Evolutionary conservation across 2,797 vertebrate species (phyloP).

Genomic region (Tolypeutes matacus): DNA sequence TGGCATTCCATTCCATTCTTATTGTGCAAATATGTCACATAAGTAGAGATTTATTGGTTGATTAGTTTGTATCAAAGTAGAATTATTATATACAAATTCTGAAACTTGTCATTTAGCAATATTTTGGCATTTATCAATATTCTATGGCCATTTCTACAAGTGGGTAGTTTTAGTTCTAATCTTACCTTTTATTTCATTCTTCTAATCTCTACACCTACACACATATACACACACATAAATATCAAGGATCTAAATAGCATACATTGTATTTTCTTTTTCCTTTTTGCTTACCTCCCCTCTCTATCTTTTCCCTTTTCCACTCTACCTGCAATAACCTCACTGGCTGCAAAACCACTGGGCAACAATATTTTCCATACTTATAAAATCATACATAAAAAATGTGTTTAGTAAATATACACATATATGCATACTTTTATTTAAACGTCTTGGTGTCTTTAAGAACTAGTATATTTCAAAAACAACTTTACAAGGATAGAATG

Average conservation of each 20-base stretch:
- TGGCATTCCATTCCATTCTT: neutral
- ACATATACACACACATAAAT: neutral
- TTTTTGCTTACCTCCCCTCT: neutral
- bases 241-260: neutral
- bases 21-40: neutral
- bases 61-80: neutral
- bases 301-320: neutral
- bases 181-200: neutral
- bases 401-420: neutral
- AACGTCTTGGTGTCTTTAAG: neutral
- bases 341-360: neutral
- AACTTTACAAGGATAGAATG: neutral
- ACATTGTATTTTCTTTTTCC: neutral
- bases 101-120: no score
- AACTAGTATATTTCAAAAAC: neutral
- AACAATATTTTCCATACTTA: neutral
- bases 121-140: no score
- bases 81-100: neutral
- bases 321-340: neutral
- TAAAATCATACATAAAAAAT: neutral
- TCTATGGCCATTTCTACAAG: neutral
- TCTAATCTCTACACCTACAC: neutral
- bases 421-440: neutral
- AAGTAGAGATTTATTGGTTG: neutral
- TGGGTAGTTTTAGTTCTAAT: neutral